Evolutionary conservation across 2,888 invertebrate species (phyloP).

Genomic region (Sthenelais limicola): DNA sequence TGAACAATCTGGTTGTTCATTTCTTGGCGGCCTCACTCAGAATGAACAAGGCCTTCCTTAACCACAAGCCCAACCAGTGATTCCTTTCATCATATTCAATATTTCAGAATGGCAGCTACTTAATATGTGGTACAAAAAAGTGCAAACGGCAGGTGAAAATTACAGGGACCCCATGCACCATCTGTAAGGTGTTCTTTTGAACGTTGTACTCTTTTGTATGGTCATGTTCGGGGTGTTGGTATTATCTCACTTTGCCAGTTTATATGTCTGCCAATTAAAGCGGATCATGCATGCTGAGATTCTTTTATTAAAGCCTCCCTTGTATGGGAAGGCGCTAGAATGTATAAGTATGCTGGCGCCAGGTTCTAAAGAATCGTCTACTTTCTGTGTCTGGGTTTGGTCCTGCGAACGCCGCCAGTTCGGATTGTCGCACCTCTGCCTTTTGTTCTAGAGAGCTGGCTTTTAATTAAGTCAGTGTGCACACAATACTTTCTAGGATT

Average conservation of each 20-base stretch:
- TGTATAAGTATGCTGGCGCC: background rate
- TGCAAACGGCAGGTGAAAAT: conserved; percentile 32
- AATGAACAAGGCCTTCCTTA: no score
- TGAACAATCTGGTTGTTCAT: no score
- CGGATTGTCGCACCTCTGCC: conserved; percentile 7
- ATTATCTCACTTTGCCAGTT: conserved; percentile 13
- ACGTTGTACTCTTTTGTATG: no score
- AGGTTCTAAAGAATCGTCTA: no score
- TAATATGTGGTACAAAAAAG: background rate
- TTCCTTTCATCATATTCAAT: background rate
- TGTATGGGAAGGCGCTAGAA: background rate
- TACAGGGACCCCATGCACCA: no score
- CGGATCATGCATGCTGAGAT: conserved; percentile 10
- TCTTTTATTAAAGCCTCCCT: no score
- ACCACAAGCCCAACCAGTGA: background rate
- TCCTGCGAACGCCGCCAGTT: background rate
- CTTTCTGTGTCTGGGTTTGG: conserved; percentile 1
- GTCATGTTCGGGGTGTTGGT: background rate
- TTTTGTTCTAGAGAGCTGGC: background rate
- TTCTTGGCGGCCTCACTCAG: no score
- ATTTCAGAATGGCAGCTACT: background rate
- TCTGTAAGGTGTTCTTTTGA: no score
- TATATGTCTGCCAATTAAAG: conserved; percentile 28
- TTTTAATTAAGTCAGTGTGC: conserved; percentile 19
- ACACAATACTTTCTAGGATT: no score